phyloP scores from a whole-genome alignment of 2,113 vertebrate species.

The Raja brachyura region DNA sequence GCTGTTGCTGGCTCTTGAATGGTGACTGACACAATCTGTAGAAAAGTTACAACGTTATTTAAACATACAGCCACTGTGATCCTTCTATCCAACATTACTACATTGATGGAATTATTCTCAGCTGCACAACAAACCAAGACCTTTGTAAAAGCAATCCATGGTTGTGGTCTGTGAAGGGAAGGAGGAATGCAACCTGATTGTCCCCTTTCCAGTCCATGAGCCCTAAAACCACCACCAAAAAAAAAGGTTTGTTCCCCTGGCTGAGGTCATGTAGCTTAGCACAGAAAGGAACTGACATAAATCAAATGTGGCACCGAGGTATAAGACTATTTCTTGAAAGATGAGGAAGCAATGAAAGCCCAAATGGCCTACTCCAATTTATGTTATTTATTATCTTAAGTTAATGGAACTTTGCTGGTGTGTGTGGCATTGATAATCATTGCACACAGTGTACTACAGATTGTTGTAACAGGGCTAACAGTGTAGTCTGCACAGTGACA shows the following conservation, averaged over 20 bases:
- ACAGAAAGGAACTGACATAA: too few species aligned
- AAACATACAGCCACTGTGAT: slow-evolving; percentile 38
- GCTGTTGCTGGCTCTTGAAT: not conserved
- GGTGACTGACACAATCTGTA: slow-evolving; percentile 18
- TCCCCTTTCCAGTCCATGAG: not conserved
- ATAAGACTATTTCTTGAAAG: too few species aligned
- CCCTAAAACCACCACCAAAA: not conserved
- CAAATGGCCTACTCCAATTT: too few species aligned
- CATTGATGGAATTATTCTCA: slow-evolving; percentile 40
- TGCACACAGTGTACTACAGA: not conserved
- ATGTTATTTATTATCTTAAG: too few species aligned
- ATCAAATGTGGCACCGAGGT: too few species aligned
- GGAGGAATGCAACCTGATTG: not conserved
- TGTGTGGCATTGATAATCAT: not conserved
- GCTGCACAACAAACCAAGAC: slow-evolving; percentile 44
- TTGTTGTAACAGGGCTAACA: not conserved
- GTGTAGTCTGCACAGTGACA: not conserved
- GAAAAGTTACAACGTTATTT: slow-evolving; percentile 23
- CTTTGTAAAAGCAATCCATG: slow-evolving; percentile 40
- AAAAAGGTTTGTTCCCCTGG: not conserved
- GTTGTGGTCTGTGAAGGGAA: not conserved
- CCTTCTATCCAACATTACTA: slow-evolving; percentile 41
- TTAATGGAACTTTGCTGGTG: not conserved
- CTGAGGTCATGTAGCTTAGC: not conserved
- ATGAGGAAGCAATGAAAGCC: too few species aligned